Evolutionary conservation across 2,797 vertebrate genomes (phyloP), one percentile per base, ranked within the genome.

Genomic region (Okamejei kenojei): DNA sequence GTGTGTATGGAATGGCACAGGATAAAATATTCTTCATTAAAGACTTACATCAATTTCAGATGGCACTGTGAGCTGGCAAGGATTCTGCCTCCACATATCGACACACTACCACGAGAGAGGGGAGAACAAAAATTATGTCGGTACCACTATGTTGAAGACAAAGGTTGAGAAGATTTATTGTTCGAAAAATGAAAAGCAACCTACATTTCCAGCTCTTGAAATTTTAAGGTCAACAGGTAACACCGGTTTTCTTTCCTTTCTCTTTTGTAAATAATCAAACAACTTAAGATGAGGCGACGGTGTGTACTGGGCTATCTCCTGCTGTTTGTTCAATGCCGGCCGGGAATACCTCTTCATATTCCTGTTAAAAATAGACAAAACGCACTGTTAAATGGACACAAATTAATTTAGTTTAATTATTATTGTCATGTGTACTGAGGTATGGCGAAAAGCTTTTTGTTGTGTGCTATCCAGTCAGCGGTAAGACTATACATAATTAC

Each of bases 21-120:
- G 2, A 88, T 19, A 88, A 0, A 88, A 84, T 45, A 93, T 76
- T 58, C 4, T 54, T 38, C 63, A 38, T 82, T 38, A 90, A 93
- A 93, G 19, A 97, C 99, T 98, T 97, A 99, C 99, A 95, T 99
- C 99, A 45, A 99, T 97, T 97, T 99, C 98, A 94, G 98, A 97
- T 92, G 99, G 99, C 93, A 96, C 96, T 90, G 97, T 96, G 94
- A 99, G 96, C 94, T 98, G 97, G 96, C 97, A 99, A 95, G 97
- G 97, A 94, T 95, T 98, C 95, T 97, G 98, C 95, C 98, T 99
- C 99, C 99, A 99, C 97, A 98, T 99, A 96, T 99, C 99, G 63
- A 99, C 98, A 94, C 98, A 99, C 98, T 99, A 94, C 65, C 9
- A 93, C 95, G 95, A 94, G 90, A 94, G 58, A 79, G n/a, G 23